phyloP scores from a whole-genome alignment of 2,113 vertebrate genomes.

The Raphicerus campestris region DNA sequence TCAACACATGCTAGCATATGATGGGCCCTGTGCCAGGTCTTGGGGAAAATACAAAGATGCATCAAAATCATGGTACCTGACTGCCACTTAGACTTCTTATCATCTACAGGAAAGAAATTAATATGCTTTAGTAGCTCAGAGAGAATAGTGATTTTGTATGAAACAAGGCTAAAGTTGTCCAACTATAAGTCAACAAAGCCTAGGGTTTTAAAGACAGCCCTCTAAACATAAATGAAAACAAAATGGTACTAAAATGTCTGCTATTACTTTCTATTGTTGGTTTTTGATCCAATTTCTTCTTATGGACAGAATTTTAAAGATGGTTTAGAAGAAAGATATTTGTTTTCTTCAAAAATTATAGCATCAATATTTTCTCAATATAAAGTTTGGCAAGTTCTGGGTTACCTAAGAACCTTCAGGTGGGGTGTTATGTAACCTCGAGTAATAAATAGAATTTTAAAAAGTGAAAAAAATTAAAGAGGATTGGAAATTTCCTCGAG shows the following conservation, averaged over 20 bases:
- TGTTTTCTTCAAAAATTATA: constrained; percentile 9
- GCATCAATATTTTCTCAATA: background rate
- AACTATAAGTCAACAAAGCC: background rate
- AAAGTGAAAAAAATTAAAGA: background rate
- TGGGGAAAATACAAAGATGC: background rate
- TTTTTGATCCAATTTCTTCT: background rate
- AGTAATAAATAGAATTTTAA: background rate
- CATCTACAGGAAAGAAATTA: background rate
- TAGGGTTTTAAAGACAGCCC: background rate
- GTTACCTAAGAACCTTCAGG: background rate
- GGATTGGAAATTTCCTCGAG: background rate
- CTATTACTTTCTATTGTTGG: background rate
- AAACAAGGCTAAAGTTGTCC: background rate
- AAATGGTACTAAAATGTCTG: background rate
- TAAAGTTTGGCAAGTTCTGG: background rate
- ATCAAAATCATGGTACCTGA: background rate
- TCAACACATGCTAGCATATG: background rate
- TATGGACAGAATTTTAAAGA: background rate
- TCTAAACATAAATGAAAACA: background rate
- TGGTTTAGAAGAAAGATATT: background rate
- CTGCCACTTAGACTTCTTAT: background rate
- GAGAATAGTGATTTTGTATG: background rate
- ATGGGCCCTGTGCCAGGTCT: background rate
- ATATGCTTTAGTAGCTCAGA: background rate
- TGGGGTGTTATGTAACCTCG: background rate